These are phyloP conservation scores for Hucho hucho DNA, from an alignment of 2,113 vertebrate genomes.

Conservation along the genomic window DNA sequence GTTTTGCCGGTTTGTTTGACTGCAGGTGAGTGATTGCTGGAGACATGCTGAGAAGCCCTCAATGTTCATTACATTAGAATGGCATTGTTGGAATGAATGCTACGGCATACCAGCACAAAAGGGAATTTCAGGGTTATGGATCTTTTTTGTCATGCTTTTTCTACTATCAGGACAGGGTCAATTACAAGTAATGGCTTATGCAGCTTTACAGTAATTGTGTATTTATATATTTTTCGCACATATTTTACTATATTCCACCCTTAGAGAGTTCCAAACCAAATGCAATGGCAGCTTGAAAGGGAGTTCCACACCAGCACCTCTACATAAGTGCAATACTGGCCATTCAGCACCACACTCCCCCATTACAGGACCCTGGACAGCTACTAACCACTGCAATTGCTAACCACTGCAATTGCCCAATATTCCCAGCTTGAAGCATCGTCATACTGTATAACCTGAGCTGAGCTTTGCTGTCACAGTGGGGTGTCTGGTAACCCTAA, in stretches of 20 bases:
- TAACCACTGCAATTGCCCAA: not conserved
- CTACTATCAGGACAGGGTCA: no score
- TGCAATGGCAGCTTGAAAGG: no score
- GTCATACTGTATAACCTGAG: not conserved
- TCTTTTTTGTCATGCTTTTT: not conserved
- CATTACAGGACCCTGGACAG: not conserved
- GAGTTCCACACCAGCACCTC: not conserved
- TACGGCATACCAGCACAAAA: slow-evolving; percentile 17
- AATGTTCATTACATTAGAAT: slow-evolving; percentile 5
- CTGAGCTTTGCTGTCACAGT: not conserved
- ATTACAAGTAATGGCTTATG: not conserved
- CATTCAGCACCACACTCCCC: not conserved
- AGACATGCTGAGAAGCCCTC: slow-evolving; percentile 13
- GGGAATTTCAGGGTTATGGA: slow-evolving; percentile 6
- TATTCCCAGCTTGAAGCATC: not conserved
- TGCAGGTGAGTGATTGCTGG: slow-evolving; percentile 29
- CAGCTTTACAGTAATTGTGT: not conserved
- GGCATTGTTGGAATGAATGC: slow-evolving; percentile 22
- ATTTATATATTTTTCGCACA: not conserved
- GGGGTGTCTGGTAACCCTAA: not conserved
- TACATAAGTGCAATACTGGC: not conserved
- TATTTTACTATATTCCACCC: not conserved
- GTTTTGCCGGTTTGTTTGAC: slow-evolving; percentile 26
- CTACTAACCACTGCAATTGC: not conserved
- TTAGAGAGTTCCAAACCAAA: not conserved